Base-by-base conservation (phyloP, 2,797 vertebrate species). In the Balearica regulorum region DNA sequence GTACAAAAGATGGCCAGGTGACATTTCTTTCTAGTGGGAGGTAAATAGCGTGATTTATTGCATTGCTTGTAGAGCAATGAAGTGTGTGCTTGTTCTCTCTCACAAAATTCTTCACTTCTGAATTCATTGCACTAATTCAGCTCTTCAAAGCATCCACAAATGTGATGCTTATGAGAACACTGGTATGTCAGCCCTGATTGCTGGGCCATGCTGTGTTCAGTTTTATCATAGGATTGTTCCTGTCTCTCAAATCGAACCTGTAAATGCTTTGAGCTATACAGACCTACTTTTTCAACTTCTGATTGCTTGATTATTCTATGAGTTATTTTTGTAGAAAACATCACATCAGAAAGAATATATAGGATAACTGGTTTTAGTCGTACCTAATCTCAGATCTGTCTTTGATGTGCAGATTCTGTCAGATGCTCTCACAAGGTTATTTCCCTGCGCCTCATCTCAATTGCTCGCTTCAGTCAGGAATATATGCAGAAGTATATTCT, bases 391-490 rank as follows among this genome's bases (percentile, higher is more conserved):
- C 64, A 53, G 76, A 19, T 41, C 15, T 93, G 71, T n/a, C 88
- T 90, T 76, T 82, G 91, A 69, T 75, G 91, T 70, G 82, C 57
- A 81, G 49, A 17, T 75, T 70, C 87, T 79, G 73, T 81, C 91
- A 69, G 62, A 20, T 57, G 54, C 82, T 93, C 44, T 4, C 60
- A 57, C 48, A 37, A 82, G 77, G 64, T 89, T 60, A 4, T 5
- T 19, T 39, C 28, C 83, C 37, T 57, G 29, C 49, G 54, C 71
- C 65, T 68, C 35, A 6, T 70, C 75, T 83, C 48, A 16, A 1
- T 35, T 28, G 57, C 68, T 90, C 39, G 29, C 12, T 29, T 66
- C 83, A 85, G 48, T 33, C 76, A 43, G 41, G 79, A 91, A 16
- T 35, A 71, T 69, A 18, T 2, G 31, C 75, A 55, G 49, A 55